Evolutionary conservation across 2,113 vertebrate genomes (phyloP), one percentile per base, ranked within the genome.

Genomic region (Peromyscus polionotus): DNA sequence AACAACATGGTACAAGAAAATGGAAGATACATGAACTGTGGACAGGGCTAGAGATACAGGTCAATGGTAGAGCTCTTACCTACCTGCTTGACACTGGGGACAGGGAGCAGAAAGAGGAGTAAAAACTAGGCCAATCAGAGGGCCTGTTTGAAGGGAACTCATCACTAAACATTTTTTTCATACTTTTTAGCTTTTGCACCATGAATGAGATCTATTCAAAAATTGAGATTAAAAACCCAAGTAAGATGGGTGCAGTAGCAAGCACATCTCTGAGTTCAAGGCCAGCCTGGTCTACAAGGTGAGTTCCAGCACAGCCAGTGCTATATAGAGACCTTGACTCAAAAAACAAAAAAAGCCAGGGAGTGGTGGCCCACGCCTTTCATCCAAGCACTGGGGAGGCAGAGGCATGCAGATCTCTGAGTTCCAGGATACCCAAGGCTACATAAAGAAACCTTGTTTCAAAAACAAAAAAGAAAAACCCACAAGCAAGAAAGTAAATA

Each of bases 201-300:
- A 96, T 28, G 12, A 95, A 90, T 57, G 61, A n/a, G 51, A 79
- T 33, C 33, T 88, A 26, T 65, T 88, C 36, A 67, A 96, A 96
- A 91, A 95, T 28, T 89, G 68, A 86, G 76, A 80, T 84, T 42
- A 51, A 76, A 75, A 75, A 63, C 54, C 20, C 48, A 59, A 57
- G 31, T 33, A 80, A 13, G 51, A 20, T 57, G 31, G 79, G 51
- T 81, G 5, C 33, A 24, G 57, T 24, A 36, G 22, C 22, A 57
- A 16, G 22, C 39, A 65, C 33, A n/a, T 24, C 77, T 57, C 54
- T 59, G 26, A 81, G 51, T 81, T 81, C 51, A 59, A 59, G 54
- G 79, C 54, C 54, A 59, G 51, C 79, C 83, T 59, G 79, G 54
- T 81, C 51, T 81, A 81, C 33, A 81, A 0, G 45, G 13, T 8